Base-by-base conservation (phyloP, 2,113 vertebrate genomes). In the Etia nguti region DNA sequence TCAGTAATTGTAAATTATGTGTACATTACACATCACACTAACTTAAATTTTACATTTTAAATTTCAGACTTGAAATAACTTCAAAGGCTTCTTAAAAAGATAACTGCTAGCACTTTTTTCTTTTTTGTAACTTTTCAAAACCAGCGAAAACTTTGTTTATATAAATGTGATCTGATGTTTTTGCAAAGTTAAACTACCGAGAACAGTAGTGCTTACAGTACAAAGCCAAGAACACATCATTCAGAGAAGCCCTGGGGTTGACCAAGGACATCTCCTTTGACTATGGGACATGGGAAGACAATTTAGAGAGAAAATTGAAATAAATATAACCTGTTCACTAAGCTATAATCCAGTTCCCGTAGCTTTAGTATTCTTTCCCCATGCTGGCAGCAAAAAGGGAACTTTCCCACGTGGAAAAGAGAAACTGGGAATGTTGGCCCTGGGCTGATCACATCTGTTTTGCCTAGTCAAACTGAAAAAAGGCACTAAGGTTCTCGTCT, bases 371-470 rank as follows among this genome's bases (percentile, higher is more conserved):
- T 81, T 81, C 73, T 93, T 88, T 87, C 87, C 86, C 62, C 84
- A 87, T 84, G 85, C 86, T 96, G 95, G 96, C 96, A 96, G 50
- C 3, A 12, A 34, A 46, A 90, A 62, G 84, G 92, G 89, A 96
- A 97, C 81, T 96, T 96, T 96, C 90, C 94, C 91, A 86, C 92
- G 89, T 94, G 95, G 94, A 96, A 95, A 96, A 90, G 86, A 86
- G 59, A 91, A 93, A 94, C 52, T 38, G 93, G 92, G 95, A 96
- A 95, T 94, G 90, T 96, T 96, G 96, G 95, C 95, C 62, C 83
- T 20, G 22, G 48, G 79, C 41, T 68, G 60, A 55, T 18, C 59
- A 95, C 96, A 96, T 96, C 96, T 96, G 96, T 95, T 96, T 93
- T 85, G 87, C 84, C 82, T 84, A 88, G 90, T 92, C 84, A 62